A percentile compares a stretch with the other conserved stretches of the same genome.
Conservation (phyloP, 2,888 invertebrate species). For the Zonitis immaculata region DNA sequence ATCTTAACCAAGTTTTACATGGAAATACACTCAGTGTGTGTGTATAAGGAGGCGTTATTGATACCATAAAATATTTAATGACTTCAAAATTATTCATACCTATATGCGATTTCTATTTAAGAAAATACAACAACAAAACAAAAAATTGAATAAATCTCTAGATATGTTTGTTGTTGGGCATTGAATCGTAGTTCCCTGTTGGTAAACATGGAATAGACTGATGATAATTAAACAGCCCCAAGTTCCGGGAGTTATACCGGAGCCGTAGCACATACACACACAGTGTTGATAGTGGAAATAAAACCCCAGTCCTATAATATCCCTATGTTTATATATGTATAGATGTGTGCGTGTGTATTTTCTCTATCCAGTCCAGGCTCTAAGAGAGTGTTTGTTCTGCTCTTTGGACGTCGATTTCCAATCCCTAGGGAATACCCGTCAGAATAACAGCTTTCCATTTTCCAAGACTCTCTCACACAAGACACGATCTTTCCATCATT, state of each 20-base stretch:
- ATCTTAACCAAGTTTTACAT: slow-evolving; percentile 2
- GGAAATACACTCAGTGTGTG: slow-evolving; percentile 3
- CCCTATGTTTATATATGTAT: not conserved
- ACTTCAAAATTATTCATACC: not conserved
- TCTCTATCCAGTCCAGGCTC: not conserved
- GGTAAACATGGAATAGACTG: slow-evolving; percentile 14
- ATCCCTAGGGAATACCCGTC: not conserved
- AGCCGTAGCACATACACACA: too few species aligned
- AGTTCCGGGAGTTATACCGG: not conserved
- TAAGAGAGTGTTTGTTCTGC: slow-evolving; percentile 3
- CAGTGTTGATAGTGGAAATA: not conserved
- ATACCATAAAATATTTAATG: slow-evolving; percentile 6
- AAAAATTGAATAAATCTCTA: too few species aligned
- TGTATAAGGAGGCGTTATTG: slow-evolving; percentile 3
- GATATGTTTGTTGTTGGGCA: too few species aligned
- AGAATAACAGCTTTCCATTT: slow-evolving; percentile 1
- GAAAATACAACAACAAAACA: too few species aligned
- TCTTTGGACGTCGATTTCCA: slow-evolving; percentile 4
- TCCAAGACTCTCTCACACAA: not conserved
- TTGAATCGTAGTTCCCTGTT: slow-evolving; percentile 10
- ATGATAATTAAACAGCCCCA: slow-evolving; percentile 20
- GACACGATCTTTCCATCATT: not conserved
- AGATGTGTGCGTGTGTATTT: not conserved
- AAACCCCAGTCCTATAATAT: not conserved
- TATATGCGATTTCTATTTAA: too few species aligned